Conservation (phyloP, 2,113 vertebrate genomes). For the Microcebus griseorufus region DNA sequence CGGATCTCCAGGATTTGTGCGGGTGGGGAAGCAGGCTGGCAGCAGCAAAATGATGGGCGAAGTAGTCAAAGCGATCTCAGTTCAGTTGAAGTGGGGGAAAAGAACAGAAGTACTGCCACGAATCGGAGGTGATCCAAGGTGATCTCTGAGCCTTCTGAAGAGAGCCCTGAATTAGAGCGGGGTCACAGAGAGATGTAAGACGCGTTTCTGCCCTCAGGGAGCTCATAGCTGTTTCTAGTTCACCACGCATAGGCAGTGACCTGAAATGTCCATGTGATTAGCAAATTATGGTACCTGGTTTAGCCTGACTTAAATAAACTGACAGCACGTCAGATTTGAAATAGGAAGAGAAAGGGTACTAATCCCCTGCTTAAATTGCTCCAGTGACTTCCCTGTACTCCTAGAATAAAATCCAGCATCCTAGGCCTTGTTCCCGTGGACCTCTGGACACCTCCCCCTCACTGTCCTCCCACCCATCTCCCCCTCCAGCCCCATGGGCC, state of each 20-base stretch:
- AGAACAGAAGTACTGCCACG: background rate
- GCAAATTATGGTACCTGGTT: background rate
- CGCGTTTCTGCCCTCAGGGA: background rate
- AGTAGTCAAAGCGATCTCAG: background rate
- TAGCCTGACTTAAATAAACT: background rate
- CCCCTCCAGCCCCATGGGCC: too few relatives aligned
- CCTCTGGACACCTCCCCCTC: background rate
- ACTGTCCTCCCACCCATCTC: accelerated
- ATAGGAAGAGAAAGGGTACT: background rate
- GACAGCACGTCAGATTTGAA: background rate
- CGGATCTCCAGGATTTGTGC: background rate
- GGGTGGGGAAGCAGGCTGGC: accelerated
- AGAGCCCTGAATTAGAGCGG: background rate
- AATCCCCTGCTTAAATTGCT: background rate
- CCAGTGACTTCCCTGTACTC: background rate
- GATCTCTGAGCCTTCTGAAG: background rate
- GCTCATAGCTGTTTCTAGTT: background rate
- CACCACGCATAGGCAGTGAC: background rate
- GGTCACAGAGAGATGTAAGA: background rate
- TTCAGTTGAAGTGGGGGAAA: background rate
- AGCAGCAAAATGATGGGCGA: background rate
- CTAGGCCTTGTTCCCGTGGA: background rate
- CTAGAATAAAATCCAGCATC: background rate
- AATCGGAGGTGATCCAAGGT: background rate
- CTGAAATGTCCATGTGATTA: background rate